Conservation (phyloP, 1,140 invertebrate genomes). For the Brachionus paranguensis region DNA sequence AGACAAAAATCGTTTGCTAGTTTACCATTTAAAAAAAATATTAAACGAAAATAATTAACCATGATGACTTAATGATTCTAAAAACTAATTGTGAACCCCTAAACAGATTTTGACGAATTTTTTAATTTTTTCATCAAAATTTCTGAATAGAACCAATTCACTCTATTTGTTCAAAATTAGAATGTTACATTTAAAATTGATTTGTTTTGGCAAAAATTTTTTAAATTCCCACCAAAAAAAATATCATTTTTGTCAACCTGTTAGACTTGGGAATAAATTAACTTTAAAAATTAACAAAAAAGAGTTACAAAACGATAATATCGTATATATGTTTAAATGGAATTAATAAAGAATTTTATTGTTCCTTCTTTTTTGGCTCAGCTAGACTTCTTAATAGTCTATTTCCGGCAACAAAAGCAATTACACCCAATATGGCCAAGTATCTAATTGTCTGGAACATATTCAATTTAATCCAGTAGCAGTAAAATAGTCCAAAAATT, state of each 20-base stretch:
- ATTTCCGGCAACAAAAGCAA: constrained; percentile 88
- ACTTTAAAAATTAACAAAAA: constrained; percentile 15
- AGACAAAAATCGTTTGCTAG: neutral
- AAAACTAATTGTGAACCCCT: neutral
- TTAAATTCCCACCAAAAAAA: neutral
- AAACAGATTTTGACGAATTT: neutral
- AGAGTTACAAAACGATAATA: constrained; percentile 10
- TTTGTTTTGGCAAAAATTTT: neutral
- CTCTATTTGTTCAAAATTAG: neutral
- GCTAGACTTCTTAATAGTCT: constrained; percentile 58
- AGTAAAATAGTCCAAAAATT: constrained; percentile 75
- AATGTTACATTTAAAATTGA: neutral
- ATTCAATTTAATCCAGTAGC: constrained; percentile 83
- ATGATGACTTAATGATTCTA: neutral
- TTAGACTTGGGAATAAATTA: neutral
- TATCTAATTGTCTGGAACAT: constrained; percentile 95
- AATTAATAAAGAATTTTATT: constrained; percentile 28
- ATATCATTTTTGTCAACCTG: neutral
- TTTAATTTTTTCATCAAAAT: neutral
- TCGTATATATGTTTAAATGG: neutral
- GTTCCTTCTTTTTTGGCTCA: neutral
- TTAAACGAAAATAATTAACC: neutral
- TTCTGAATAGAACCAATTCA: neutral
- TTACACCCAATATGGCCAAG: constrained; percentile 69
- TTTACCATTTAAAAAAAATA: neutral